Conservation (phyloP, 2,113 vertebrate genomes). For the Hippocampus guttulatus region DNA sequence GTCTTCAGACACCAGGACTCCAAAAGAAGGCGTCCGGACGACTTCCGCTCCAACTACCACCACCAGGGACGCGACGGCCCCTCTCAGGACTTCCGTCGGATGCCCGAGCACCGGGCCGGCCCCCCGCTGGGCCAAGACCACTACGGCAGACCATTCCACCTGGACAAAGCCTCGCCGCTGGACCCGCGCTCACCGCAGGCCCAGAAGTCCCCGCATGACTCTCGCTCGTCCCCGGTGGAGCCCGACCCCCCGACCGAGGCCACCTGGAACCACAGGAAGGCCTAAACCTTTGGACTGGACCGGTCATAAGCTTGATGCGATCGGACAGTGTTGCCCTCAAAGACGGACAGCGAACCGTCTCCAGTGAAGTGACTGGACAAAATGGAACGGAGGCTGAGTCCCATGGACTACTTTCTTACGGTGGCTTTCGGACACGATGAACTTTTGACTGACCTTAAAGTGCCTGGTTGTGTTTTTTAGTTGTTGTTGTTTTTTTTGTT, state of each 20-base stretch:
- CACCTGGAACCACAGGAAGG: conserved; percentile 89
- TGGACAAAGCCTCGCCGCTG: conserved; percentile 80
- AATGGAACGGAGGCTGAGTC: conserved; percentile 66
- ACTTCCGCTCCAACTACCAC: conserved; percentile 87
- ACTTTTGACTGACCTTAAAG: conserved; percentile 65
- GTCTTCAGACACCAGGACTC: conserved; percentile 83
- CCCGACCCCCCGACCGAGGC: conserved; percentile 80
- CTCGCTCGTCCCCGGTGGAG: conserved; percentile 85
- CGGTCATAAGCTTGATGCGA: conserved; percentile 47
- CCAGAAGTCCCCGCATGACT: conserved; percentile 91
- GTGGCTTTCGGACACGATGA: conserved; percentile 40
- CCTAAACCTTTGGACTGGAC: conserved; percentile 54
- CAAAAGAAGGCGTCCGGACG: conserved; percentile 86
- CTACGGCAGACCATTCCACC: conserved; percentile 84
- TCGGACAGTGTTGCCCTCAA: background rate
- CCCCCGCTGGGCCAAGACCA: conserved; percentile 84
- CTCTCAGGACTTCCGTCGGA: conserved; percentile 86
- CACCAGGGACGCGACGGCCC: conserved; percentile 72
- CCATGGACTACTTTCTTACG: conserved; percentile 68
- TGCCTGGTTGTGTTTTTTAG: conserved; percentile 71
- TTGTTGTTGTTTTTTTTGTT: conserved; percentile 46
- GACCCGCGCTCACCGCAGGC: conserved; percentile 90
- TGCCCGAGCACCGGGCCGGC: conserved; percentile 83
- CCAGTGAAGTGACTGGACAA: conserved; percentile 31
- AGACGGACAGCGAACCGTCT: background rate